A percentile compares a stretch with the other conserved stretches of the same genome.
Conservation (phyloP, 2,113 vertebrate genomes). For the Oryzias melastigma region DNA sequence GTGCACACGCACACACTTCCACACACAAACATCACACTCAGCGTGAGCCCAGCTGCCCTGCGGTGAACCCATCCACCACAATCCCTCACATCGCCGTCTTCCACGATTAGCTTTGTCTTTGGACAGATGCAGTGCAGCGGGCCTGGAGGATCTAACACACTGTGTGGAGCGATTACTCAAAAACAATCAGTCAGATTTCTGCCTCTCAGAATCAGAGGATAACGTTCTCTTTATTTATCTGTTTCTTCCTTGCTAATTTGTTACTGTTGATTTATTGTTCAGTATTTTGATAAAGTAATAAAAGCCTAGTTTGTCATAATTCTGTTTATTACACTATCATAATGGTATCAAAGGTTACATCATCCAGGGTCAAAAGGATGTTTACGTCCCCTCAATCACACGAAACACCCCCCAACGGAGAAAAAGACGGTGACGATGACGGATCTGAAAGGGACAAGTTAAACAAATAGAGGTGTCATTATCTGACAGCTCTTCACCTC, state of each 20-base stretch:
- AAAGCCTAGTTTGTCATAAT: too few species aligned
- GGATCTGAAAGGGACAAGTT: conserved; percentile 41
- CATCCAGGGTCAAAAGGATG: background rate
- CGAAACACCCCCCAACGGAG: background rate
- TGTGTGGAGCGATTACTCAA: conserved; percentile 59
- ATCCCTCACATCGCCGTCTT: conserved; percentile 67
- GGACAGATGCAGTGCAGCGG: conserved; percentile 57
- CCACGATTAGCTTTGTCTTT: conserved; percentile 65
- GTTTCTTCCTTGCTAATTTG: background rate
- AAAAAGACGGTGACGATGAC: background rate
- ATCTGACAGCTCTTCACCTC: conserved; percentile 51
- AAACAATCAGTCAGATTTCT: conserved; percentile 64
- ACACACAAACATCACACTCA: conserved; percentile 64
- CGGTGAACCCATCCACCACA: conserved; percentile 48
- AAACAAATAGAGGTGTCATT: conserved; percentile 64
- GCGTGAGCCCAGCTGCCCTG: conserved; percentile 57
- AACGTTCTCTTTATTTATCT: conserved; percentile 35
- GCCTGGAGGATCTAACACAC: conserved; percentile 61
- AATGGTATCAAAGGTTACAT: too few species aligned
- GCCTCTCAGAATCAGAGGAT: conserved; percentile 34
- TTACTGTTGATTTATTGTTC: too few species aligned
- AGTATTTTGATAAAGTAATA: too few species aligned
- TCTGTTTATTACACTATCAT: too few species aligned
- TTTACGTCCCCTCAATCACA: background rate
- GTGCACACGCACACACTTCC: conserved; percentile 30